Conservation (phyloP, 2,888 invertebrate genomes). For the Prionchulus punctatus region DNA sequence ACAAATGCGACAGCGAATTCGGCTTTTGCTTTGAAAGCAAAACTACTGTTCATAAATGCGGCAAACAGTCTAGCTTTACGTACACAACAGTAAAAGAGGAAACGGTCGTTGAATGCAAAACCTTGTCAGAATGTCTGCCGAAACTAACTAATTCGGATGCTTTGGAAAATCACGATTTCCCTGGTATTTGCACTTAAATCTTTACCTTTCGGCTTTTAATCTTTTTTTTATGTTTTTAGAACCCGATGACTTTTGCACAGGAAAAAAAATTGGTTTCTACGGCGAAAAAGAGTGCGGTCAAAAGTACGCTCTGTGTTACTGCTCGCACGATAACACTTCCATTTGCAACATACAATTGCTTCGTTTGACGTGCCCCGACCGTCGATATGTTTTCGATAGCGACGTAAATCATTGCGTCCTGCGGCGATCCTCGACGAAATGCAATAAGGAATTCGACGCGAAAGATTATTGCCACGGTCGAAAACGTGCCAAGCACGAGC, state of each 20-base stretch:
- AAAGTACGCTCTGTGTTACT: neutral
- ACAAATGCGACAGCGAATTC: no score
- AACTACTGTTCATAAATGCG: no score
- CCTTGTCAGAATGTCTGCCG: no score
- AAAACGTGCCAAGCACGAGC: no score
- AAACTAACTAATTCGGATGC: no score
- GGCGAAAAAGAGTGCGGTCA: neutral
- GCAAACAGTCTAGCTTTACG: no score
- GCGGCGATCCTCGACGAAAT: no score
- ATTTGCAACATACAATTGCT: neutral
- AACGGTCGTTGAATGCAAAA: no score
- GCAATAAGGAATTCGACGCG: no score
- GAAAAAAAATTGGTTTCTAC: neutral
- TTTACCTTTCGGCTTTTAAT: neutral
- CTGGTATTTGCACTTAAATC: neutral
- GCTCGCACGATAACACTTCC: neutral
- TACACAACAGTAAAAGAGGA: no score
- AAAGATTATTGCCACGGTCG: neutral
- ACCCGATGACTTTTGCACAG: neutral
- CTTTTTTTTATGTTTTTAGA: neutral
- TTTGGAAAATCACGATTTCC: neutral
- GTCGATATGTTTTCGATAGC: neutral
- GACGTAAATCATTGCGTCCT: neutral
- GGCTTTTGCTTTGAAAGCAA: no score
- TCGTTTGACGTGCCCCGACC: neutral